Conservation (phyloP, 2,113 vertebrate genomes). For the Taurulus bubalis region DNA sequence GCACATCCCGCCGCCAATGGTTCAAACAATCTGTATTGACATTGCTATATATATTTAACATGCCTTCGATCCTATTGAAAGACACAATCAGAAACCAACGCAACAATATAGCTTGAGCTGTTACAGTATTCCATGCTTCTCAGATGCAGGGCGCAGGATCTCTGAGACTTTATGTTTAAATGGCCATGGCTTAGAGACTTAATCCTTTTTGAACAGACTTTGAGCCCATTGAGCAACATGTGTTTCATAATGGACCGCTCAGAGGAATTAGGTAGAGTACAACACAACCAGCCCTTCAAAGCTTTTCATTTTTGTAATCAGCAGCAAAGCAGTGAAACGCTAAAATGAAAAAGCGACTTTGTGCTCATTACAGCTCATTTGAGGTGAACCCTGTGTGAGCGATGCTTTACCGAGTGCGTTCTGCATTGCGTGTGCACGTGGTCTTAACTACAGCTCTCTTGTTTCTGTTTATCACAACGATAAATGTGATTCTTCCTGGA, state of each 20-base stretch:
- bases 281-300: conserved; percentile 62
- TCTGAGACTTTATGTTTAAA: conserved; percentile 57
- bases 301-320: conserved; percentile 80
- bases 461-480: conserved; percentile 62
- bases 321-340: conserved; percentile 55
- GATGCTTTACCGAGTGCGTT: not conserved
- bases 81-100: not conserved
- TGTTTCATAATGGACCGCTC: conserved; percentile 71
- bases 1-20: not conserved
- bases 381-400: conserved; percentile 16
- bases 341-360: conserved; percentile 51
- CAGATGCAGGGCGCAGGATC: conserved; percentile 24
- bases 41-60: conserved; percentile 18
- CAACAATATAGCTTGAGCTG: not conserved
- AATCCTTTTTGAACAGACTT: conserved; percentile 75
- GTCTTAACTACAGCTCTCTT: conserved; percentile 32
- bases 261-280: conserved; percentile 58
- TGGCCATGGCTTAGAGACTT: conserved; percentile 61
- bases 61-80: conserved; percentile 7
- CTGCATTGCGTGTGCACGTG: conserved; percentile 3
- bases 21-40: conserved; percentile 12
- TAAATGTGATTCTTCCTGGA: conserved; percentile 50
- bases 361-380: conserved; percentile 56
- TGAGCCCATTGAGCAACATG: conserved; percentile 74
- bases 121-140: conserved; percentile 27